Evolutionary conservation across 1,140 invertebrate genomes (phyloP), one percentile per base, ranked within the genome.

Genomic region (Chelonus insularis): DNA sequence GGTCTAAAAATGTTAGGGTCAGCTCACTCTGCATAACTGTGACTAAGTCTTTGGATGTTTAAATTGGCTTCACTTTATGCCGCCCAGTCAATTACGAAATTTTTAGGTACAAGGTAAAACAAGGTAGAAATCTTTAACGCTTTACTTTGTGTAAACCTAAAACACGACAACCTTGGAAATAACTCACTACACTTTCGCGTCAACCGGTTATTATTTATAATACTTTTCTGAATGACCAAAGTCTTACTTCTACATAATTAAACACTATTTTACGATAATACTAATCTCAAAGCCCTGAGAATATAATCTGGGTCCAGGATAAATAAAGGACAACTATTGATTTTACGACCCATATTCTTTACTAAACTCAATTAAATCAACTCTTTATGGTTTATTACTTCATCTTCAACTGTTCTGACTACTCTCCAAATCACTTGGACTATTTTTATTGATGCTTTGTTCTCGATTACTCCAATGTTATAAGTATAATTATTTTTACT

Each of bases 221-320:
- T 43, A 43, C 1, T 43, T 43, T 43, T 18, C 8, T 43, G 41
- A 43, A 43, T 43, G 41, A 43, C 41, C 41, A 43, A 43, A 43
- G 41, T 43, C 41, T 43, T 43, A 43, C 41, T 43, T 43, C 14
- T 43, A 43, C 41, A 43, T 43, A 43, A 43, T 43, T 43, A 43
- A 43, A 43, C 41, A 43, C 41, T n/a, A 18, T 43, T 43, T 43
- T 43, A 43, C 41, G 41, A 43, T 43, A 60, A 56, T 64, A 51
- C 64, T 61, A 29, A 23, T 20, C 39, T n/a, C 21, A 29, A n/a
- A n/a, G 12, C n/a, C 5, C 11, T 14, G 20, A 23, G 37, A 34
- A 20, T 12, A 57, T 63, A 65, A 60, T 59, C 64, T 57, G 34
- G 66, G 61, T 68, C 68, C 25, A 29, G n/a, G 25, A 29, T 29